Percentiles rank a stretch among this genome's conserved stretches.
Conservation (phyloP, 2,797 vertebrate genomes). For the Lagocephalus sceleratus region DNA sequence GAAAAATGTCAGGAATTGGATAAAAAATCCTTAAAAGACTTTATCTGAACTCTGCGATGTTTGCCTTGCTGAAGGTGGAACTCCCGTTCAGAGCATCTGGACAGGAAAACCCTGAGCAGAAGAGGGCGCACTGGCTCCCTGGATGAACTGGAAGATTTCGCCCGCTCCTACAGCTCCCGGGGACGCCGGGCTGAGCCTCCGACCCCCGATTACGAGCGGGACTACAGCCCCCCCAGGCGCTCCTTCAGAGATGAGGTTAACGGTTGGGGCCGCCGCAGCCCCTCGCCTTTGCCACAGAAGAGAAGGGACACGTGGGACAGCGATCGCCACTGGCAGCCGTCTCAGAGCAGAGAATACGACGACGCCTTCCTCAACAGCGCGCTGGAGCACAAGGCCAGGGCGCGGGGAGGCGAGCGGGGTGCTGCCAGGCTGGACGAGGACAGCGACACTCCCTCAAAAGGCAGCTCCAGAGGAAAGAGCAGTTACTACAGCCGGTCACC, state of each 20-base stretch:
- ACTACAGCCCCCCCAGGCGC: conserved; percentile 62
- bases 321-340: conserved; percentile 54
- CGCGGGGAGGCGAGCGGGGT: conserved; percentile 68
- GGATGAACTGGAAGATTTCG: conserved; percentile 93
- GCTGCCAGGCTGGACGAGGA: conserved; percentile 72
- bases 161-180: conserved; percentile 67
- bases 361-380: conserved; percentile 81
- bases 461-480: conserved; percentile 82
- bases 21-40: too few species aligned
- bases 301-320: conserved; percentile 85
- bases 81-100: conserved; percentile 86
- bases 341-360: conserved; percentile 79
- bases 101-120: conserved; percentile 82
- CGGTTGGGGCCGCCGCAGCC: conserved; percentile 75
- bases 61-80: conserved; percentile 76
- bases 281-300: conserved; percentile 76
- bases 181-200: conserved; percentile 70
- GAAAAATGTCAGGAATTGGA: too few species aligned
- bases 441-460: conserved; percentile 88
- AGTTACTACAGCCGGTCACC: conserved; percentile 79
- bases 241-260: conserved; percentile 58
- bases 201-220: conserved; percentile 66
- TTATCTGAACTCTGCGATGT: background rate
- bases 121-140: conserved; percentile 88
- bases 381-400: conserved; percentile 85